Evolutionary conservation across 1,140 invertebrate species (phyloP).

Genomic region (Ceratina australensis): DNA sequence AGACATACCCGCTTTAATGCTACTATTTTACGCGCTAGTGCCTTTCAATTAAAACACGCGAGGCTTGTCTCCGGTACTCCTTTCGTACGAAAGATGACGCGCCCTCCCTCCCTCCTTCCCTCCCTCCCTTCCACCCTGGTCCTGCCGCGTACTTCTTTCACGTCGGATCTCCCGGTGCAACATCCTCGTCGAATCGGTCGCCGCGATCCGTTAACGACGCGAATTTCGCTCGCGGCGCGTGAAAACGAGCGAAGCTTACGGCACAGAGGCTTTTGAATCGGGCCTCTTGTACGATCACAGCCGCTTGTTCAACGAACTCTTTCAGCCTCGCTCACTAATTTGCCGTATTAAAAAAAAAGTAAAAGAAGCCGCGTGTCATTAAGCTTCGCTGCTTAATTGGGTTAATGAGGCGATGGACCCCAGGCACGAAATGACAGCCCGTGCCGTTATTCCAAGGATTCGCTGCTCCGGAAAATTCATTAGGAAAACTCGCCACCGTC

Average conservation of each 20-base stretch:
- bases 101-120: no score
- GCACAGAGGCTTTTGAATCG: constrained; percentile 49
- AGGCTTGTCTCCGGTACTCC: background rate
- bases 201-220: constrained; percentile 44
- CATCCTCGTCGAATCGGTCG: background rate
- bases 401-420: constrained; percentile 73
- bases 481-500: constrained; percentile 42
- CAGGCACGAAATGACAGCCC: constrained; percentile 62
- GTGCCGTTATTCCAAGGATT: constrained; percentile 42
- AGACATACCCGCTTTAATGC: background rate
- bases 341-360: constrained; percentile 55
- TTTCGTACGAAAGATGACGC: no score
- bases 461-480: constrained; percentile 55
- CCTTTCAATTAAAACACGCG: constrained; percentile 23
- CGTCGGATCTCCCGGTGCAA: background rate
- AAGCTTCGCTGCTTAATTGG: constrained; percentile 71
- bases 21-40: constrained; percentile 9
- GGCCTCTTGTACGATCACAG: constrained; percentile 45
- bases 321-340: constrained; percentile 57
- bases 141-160: background rate
- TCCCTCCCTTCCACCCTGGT: no score
- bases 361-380: constrained; percentile 65
- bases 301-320: constrained; percentile 52
- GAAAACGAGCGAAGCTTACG: constrained; percentile 32
- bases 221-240: constrained; percentile 39